Percentiles rank a stretch among this genome's conserved stretches.
phyloP scores from a whole-genome alignment of 2,888 invertebrate genomes.

The Scaptomyza parva region DNA sequence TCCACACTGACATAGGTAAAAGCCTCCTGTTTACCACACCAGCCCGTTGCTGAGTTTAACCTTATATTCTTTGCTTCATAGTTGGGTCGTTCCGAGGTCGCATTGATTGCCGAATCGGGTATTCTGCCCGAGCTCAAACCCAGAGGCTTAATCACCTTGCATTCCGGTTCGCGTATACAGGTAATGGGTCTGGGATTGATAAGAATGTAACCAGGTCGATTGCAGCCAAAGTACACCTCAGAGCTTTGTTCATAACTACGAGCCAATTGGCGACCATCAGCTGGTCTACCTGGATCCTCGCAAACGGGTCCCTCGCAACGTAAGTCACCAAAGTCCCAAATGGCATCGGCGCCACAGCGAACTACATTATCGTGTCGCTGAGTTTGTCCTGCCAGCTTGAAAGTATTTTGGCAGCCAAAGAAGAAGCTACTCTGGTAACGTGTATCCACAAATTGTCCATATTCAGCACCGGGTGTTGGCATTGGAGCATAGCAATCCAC shows the following conservation, averaged over 20 bases:
- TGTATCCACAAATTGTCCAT: constrained; percentile 94
- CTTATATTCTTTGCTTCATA: constrained; percentile 96
- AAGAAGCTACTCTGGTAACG: constrained; percentile 97
- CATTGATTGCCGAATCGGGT: constrained; percentile 97
- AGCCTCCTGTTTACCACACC: constrained; percentile 98
- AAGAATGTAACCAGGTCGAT: constrained; percentile 95
- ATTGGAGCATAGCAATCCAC: constrained; percentile 96
- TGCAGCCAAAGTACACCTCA: constrained; percentile 95
- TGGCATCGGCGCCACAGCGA: constrained; percentile 94
- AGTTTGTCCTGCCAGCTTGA: constrained; percentile 96
- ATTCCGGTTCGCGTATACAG: constrained; percentile 96
- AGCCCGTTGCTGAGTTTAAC: constrained; percentile 96
- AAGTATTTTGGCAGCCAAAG: constrained; percentile 98
- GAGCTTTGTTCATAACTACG: constrained; percentile 95
- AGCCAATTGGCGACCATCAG: constrained; percentile 94
- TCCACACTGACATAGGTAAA: constrained; percentile 98
- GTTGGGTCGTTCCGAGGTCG: constrained; percentile 96
- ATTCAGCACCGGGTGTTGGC: constrained; percentile 96
- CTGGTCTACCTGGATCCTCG: constrained; percentile 97
- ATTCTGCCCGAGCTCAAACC: constrained; percentile 96
- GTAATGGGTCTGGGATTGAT: constrained; percentile 96
- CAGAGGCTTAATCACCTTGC: constrained; percentile 95
- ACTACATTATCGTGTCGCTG: constrained; percentile 96
- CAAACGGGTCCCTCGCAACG: constrained; percentile 98
- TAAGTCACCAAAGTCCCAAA: constrained; percentile 98